These are phyloP conservation scores for Caenorhabditis zanzibari DNA, from an alignment of 2,888 invertebrate species.

Conservation along the genomic window DNA sequence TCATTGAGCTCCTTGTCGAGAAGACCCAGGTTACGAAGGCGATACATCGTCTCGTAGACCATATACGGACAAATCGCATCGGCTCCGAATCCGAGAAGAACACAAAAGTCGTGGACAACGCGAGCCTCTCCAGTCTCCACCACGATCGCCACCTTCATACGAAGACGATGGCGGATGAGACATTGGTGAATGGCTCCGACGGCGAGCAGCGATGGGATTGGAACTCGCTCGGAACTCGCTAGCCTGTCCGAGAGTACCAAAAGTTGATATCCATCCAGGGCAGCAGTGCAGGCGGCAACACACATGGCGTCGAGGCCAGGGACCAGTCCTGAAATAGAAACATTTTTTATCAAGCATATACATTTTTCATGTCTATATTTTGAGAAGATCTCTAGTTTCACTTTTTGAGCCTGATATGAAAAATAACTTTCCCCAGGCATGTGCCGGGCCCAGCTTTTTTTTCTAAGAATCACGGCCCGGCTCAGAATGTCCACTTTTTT, in stretches of 20 bases:
- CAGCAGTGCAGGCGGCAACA: slow-evolving; percentile 90
- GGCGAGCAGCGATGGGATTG: slow-evolving; percentile 89
- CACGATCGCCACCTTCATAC: slow-evolving; percentile 94
- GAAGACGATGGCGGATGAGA: slow-evolving; percentile 93
- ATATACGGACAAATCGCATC: slow-evolving; percentile 94
- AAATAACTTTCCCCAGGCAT: no score
- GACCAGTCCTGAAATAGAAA: slow-evolving; percentile 87
- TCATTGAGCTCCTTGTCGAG: slow-evolving; percentile 88
- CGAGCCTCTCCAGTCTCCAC: slow-evolving; percentile 97
- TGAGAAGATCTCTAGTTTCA: not conserved
- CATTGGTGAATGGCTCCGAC: slow-evolving; percentile 96
- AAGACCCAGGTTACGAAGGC: slow-evolving; percentile 91
- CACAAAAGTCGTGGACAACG: slow-evolving; percentile 94
- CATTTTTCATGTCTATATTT: slow-evolving; percentile 22
- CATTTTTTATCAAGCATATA: not conserved
- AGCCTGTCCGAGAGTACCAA: slow-evolving; percentile 91
- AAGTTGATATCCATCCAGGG: slow-evolving; percentile 90
- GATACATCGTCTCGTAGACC: slow-evolving; percentile 94
- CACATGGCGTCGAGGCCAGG: slow-evolving; percentile 91
- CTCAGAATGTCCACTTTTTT: no score
- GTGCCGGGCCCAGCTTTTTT: no score
- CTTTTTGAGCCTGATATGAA: not conserved
- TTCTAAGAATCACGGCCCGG: no score
- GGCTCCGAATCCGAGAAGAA: slow-evolving; percentile 94
- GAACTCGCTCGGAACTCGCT: slow-evolving; percentile 84